These are phyloP conservation scores for Pseudomyrmex gracilis DNA, from an alignment of 1,140 invertebrate genomes.

Conservation along the genomic window DNA sequence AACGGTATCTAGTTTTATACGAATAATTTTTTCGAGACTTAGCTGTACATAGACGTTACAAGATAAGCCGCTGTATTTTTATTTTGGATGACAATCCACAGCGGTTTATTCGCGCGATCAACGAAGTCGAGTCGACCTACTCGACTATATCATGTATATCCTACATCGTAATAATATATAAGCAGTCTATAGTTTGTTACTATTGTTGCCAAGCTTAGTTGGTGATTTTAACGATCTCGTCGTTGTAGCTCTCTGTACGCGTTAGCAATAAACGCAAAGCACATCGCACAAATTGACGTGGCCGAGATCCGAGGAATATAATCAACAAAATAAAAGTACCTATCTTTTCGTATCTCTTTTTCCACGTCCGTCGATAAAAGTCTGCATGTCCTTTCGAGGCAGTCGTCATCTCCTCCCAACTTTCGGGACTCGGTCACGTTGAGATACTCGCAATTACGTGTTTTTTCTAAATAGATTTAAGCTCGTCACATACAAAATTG, in stretches of 20 bases:
- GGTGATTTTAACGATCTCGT: constrained; percentile 56
- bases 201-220: constrained; percentile 49
- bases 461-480: constrained; percentile 69
- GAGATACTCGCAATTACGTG: constrained; percentile 33
- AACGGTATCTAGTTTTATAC: constrained; percentile 76
- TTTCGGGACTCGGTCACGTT: constrained; percentile 59
- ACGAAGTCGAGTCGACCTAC: constrained; percentile 9
- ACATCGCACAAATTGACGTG: constrained; percentile 66
- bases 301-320: constrained; percentile 8
- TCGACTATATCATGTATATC: constrained; percentile 35
- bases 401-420: neutral
- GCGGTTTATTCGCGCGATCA: constrained; percentile 47
- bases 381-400: neutral
- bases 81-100: constrained; percentile 33
- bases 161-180: constrained; percentile 65
- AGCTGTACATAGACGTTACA: constrained; percentile 60
- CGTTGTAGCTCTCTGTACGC: constrained; percentile 31
- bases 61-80: constrained; percentile 40
- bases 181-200: constrained; percentile 62
- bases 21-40: constrained; percentile 69
- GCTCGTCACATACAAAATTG: constrained; percentile 53
- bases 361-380: neutral
- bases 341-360: constrained; percentile 19
- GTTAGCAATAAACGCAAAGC: constrained; percentile 34
- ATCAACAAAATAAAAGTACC: constrained; percentile 26